Base-by-base conservation (phyloP, 2,113 vertebrate genomes). In the Speoplatyrhinus poulsoni region DNA sequence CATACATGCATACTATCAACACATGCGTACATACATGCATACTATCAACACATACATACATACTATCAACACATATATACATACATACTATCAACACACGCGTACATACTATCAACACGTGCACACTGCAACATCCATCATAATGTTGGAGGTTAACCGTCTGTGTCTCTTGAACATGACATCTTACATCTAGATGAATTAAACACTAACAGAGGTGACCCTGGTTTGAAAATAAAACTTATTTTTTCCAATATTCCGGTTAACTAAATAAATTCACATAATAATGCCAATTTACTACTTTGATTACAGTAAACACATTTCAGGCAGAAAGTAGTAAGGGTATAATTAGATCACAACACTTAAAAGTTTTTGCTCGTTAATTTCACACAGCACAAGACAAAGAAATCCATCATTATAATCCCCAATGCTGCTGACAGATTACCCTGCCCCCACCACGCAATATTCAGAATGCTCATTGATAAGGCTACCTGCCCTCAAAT, bases 251-350 rank as follows among this genome's bases (percentile, higher is more conserved):
- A 55, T 58, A 81, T n/a, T 65, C 47, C 60, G 76, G 72, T 82
- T 76, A 41, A 57, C 61, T 19, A 54, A n/a, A 4, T 62, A 19
- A 75, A 56, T 48, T 68, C 70, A 19, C 46, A 54, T 61, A 56
- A 67, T 56, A 70, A 61, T 19, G 15, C n/a, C 62, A 87, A 86
- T 87, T 84, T 85, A 81, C 65, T 50, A 62, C 79, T 79, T 71
- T 87, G 78, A 86, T 87, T 86, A 83, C 52, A 55, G 79, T 12
- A 70, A 59, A 73, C 69, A 66, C 46, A 48, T 48, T 66, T 79
- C 60, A 60, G 56, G 16, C 59, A 71, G 50, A 50, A 49, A 66
- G 74, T 52, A 59, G 68, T 75, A 69, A 61, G 67, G 3, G 33
- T 73, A 69, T 72, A 81, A 87, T 87, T 82, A 71, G 49, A 77